Conservation (phyloP, 2,113 vertebrate species). For the Heterocephalus glaber region DNA sequence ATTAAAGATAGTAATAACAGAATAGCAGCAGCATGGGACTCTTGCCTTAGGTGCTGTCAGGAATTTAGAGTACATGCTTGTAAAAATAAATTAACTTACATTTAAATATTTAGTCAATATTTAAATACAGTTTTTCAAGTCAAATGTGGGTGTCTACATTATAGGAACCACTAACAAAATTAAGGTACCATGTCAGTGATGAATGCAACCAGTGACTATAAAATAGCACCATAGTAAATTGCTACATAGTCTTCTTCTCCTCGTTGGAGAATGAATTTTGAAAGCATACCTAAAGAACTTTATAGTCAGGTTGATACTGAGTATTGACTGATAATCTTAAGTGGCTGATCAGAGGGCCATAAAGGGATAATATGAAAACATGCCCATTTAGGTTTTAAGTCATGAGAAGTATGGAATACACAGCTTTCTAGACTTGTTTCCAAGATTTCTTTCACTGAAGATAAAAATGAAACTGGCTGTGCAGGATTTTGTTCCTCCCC, state of each 20-base stretch:
- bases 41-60: neutral
- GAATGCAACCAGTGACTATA: neutral
- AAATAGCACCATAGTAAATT: neutral
- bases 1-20: neutral
- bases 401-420: neutral
- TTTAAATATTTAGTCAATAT: neutral
- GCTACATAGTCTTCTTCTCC: neutral
- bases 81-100: slow-evolving; percentile 10
- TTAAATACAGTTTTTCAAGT: slow-evolving; percentile 8
- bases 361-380: neutral
- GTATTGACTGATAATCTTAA: neutral
- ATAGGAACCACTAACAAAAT: neutral
- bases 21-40: neutral
- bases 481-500: neutral
- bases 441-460: neutral
- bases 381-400: neutral
- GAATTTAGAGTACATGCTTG: neutral
- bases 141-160: neutral
- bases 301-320: slow-evolving; percentile 12
- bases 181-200: slow-evolving; percentile 31
- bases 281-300: neutral
- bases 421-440: neutral
- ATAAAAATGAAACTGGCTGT: neutral
- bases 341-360: neutral
- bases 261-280: neutral